Evolutionary conservation across 1,140 invertebrate genomes (phyloP), one percentile per base, ranked within the genome.

Genomic region (Oscheius sp.): DNA sequence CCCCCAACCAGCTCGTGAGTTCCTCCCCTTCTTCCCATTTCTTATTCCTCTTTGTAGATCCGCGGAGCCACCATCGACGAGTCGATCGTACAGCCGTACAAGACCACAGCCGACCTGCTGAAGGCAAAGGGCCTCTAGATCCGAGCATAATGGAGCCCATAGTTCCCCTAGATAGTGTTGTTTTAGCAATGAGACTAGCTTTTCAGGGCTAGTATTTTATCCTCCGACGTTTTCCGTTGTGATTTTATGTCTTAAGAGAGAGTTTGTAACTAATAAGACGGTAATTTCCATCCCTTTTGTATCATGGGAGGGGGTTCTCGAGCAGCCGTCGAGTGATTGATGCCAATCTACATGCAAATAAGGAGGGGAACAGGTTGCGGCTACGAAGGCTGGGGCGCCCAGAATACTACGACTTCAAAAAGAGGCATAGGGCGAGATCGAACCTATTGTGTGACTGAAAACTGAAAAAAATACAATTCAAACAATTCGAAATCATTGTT

Each of bases 21-120:
- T 28, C 13, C 61, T 36, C 1, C 1, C 1, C 45, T 45, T 62
- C 29, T 35, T 26, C 18, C 34, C 59, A 62, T 31, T 4, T 62
- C 7, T 35, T 62, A 64, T 23, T 66, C 20, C 18, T 26, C 4
- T 68, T 49, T 63, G n/a, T 35, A 79, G 29, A 88, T 91, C 55
- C 85, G 90, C 18, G 90, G 90, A n/a, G 85, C 86, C 20, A 88
- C 87, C 13, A 87, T 74, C 34, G 83, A 84, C 36, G 77, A 81
- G 18, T 72, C 75, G 18, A 45, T 82, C 34, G 49, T 74, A 18
- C 82, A 83, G 52, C 79, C 70, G 20, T 84, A 67, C 69, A 66
- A 67, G n/a, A 84, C 69, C 26, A 82, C 81, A 18, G 68, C 75
- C 13, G 82, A 83, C 34, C 52, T 82, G 26, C 76, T 78, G 31